A percentile compares a stretch with the other conserved stretches of the same genome.
Evolutionary conservation across 2,888 invertebrate genomes (phyloP).

Genomic region (Pasiphila rectangulata): DNA sequence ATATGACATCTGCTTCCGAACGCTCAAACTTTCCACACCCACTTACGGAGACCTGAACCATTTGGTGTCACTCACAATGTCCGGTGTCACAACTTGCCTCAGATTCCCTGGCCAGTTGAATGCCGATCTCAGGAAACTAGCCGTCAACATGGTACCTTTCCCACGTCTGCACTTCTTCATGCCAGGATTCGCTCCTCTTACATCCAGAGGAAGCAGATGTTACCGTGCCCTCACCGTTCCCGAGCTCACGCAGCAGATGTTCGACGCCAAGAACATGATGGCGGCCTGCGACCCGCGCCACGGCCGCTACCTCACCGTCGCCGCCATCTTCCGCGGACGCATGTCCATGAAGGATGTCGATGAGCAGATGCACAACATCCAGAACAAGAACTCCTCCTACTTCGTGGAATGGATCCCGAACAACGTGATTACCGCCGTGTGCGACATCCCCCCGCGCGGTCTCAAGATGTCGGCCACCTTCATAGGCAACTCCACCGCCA

Average conservation of each 20-base stretch:
- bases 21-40: slow-evolving; percentile 91
- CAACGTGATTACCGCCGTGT: slow-evolving; percentile 96
- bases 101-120: slow-evolving; percentile 96
- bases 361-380: slow-evolving; percentile 92
- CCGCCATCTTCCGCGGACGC: slow-evolving; percentile 93
- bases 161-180: slow-evolving; percentile 92
- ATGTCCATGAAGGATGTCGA: slow-evolving; percentile 97
- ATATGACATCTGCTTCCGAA: slow-evolving; percentile 93
- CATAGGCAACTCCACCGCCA: slow-evolving; percentile 95
- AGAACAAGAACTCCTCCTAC: slow-evolving; percentile 86
- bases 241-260: slow-evolving; percentile 92
- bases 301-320: slow-evolving; percentile 94
- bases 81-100: slow-evolving; percentile 91
- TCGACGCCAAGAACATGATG: slow-evolving; percentile 98
- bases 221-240: slow-evolving; percentile 94
- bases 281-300: slow-evolving; percentile 96
- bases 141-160: slow-evolving; percentile 95
- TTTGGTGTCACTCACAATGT: slow-evolving; percentile 93
- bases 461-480: slow-evolving; percentile 97
- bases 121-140: slow-evolving; percentile 94
- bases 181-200: slow-evolving; percentile 92
- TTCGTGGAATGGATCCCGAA: slow-evolving; percentile 91
- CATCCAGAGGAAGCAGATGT: slow-evolving; percentile 92
- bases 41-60: slow-evolving; percentile 96
- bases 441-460: slow-evolving; percentile 95